These are phyloP conservation scores for Protodeltote pygarga DNA, from an alignment of 2,888 invertebrate species.

Conservation along the genomic window DNA sequence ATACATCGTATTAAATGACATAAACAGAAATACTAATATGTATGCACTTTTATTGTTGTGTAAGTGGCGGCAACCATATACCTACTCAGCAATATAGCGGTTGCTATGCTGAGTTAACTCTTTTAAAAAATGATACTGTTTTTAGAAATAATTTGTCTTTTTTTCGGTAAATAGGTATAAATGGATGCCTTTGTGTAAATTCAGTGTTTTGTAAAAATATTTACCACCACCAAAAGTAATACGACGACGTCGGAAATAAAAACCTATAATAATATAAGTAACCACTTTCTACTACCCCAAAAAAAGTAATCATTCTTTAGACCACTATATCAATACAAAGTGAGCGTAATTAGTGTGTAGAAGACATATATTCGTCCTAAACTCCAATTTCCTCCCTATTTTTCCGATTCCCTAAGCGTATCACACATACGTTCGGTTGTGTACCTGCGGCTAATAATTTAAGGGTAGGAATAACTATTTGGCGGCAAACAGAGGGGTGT, in stretches of 20 bases:
- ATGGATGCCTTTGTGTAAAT: no score
- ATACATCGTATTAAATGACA: no score
- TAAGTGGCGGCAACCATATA: no score
- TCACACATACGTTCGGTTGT: slow-evolving; percentile 60
- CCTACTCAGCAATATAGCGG: no score
- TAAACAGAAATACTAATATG: no score
- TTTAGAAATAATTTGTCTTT: no score
- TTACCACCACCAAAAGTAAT: no score
- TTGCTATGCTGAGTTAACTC: no score
- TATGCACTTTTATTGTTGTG: no score
- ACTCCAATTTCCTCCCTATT: slow-evolving; percentile 69
- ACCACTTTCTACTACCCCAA: slow-evolving; percentile 9
- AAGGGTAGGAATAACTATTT: slow-evolving; percentile 77
- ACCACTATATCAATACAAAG: slow-evolving; percentile 35
- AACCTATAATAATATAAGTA: background rate
- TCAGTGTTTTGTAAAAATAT: no score
- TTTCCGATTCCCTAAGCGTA: slow-evolving; percentile 66
- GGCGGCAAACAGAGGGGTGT: slow-evolving; percentile 77
- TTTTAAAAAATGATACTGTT: no score
- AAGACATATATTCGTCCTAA: slow-evolving; percentile 55
- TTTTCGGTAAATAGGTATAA: no score
- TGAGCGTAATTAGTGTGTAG: slow-evolving; percentile 35
- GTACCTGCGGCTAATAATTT: slow-evolving; percentile 76
- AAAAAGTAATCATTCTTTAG: slow-evolving; percentile 15
- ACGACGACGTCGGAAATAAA: slow-evolving; percentile 13